Percentiles rank a stretch among this genome's conserved stretches.
Evolutionary conservation across 1,140 invertebrate species (phyloP).

Genomic region (Stenopsyche tienmushanensis): DNA sequence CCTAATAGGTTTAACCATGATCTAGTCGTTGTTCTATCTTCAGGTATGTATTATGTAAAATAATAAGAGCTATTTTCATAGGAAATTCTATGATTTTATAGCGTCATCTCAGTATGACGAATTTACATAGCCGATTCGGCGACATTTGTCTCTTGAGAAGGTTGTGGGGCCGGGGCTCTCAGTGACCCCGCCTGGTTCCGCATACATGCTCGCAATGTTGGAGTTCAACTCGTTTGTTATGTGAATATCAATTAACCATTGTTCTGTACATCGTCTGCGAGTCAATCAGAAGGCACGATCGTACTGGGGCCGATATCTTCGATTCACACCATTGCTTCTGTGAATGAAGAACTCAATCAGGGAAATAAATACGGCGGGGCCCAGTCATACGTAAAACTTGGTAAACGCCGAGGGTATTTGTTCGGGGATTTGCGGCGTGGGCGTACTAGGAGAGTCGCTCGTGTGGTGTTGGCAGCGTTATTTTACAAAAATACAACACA

Average conservation of each 20-base stretch:
- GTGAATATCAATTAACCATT: slow-evolving; percentile 26
- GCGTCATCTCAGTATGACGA: too few species aligned
- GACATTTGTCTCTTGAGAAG: not conserved
- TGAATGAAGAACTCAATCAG: not conserved
- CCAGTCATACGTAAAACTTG: not conserved
- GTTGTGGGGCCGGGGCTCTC: not conserved
- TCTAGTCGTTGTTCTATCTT: too few species aligned
- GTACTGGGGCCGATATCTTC: not conserved
- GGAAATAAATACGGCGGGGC: not conserved
- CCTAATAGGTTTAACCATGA: too few species aligned
- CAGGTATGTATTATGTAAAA: too few species aligned
- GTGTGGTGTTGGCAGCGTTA: too few species aligned
- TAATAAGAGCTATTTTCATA: too few species aligned
- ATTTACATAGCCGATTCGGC: not conserved
- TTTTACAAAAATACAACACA: too few species aligned
- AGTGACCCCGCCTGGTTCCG: slow-evolving; percentile 11
- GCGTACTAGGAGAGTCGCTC: too few species aligned
- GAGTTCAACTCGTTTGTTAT: slow-evolving; percentile 18
- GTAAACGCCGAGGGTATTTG: too few species aligned
- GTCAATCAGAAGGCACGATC: not conserved
- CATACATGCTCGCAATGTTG: not conserved
- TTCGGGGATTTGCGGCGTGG: too few species aligned
- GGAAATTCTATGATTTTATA: too few species aligned
- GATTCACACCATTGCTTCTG: not conserved
- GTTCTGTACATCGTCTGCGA: slow-evolving; percentile 8